phyloP scores from a whole-genome alignment of 2,797 vertebrate genomes.

The Galago senegalensis region DNA sequence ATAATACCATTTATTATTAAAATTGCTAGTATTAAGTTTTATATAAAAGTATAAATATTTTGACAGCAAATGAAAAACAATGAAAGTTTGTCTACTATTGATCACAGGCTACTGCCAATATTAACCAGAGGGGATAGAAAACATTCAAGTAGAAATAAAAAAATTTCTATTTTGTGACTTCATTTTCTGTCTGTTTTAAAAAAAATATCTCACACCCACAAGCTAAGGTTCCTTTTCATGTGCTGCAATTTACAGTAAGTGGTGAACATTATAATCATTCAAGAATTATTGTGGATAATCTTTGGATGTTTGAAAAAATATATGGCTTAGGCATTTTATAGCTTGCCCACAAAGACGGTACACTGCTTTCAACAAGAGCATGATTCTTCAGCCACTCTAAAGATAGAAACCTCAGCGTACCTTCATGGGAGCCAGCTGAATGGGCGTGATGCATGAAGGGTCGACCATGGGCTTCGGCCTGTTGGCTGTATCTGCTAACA shows the following conservation, averaged over 20 bases:
- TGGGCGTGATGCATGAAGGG: conserved; percentile 99
- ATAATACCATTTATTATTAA: conserved; percentile 8
- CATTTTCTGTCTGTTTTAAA: not conserved
- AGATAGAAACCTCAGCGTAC: conserved; percentile 85
- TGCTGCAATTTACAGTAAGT: conserved; percentile 4
- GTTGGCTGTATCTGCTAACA: conserved; percentile 98
- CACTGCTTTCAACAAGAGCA: not conserved
- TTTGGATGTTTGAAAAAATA: not conserved
- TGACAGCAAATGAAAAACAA: not conserved
- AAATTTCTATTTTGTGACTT: not conserved
- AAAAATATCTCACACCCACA: not conserved
- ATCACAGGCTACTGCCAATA: not conserved
- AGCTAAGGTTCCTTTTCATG: not conserved
- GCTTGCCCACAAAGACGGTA: not conserved
- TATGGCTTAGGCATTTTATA: not conserved
- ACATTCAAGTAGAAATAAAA: conserved; percentile 39
- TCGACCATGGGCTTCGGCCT: conserved; percentile 99
- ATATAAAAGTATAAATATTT: not conserved
- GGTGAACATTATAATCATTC: not conserved
- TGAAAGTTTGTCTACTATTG: not conserved
- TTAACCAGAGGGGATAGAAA: not conserved
- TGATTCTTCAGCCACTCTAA: not conserved
- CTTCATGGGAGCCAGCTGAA: conserved; percentile 99
- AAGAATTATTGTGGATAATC: not conserved
- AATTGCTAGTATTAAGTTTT: not conserved